phyloP scores from a whole-genome alignment of 2,797 vertebrate species.

The Danio aesculapii region DNA sequence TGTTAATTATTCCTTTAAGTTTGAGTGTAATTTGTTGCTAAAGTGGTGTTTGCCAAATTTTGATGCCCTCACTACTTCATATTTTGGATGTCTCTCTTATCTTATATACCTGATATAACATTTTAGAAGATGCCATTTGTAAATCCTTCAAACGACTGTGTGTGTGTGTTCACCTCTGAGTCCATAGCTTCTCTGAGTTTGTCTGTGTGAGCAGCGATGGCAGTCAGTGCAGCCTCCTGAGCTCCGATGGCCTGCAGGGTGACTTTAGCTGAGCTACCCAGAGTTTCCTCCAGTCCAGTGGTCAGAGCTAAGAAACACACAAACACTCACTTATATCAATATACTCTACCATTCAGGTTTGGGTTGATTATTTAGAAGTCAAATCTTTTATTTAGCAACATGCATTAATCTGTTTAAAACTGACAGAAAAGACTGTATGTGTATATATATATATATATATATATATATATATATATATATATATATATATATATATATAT shows the following conservation, averaged over 20 bases:
- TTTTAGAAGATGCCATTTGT: not conserved
- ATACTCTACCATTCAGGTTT: too few relatives aligned
- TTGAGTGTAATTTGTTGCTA: too few relatives aligned
- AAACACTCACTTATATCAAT: not conserved
- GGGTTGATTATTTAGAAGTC: too few relatives aligned
- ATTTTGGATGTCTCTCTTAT: not conserved
- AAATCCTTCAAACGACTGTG: not conserved
- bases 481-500: too few relatives aligned
- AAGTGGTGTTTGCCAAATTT: not conserved
- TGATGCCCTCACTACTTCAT: not conserved
- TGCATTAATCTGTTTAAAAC: too few relatives aligned
- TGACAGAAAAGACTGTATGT: too few relatives aligned
- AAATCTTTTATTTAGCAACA: too few relatives aligned
- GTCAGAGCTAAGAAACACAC: constrained; percentile 79
- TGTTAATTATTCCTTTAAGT: too few relatives aligned
- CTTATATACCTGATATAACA: not conserved
- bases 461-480: too few relatives aligned
- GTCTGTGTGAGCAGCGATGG: constrained; percentile 83
- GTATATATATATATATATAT: too few relatives aligned
- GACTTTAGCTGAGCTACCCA: constrained; percentile 81
- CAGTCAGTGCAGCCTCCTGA: constrained; percentile 89
- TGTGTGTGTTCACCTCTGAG: constrained; percentile 80
- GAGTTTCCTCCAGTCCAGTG: constrained; percentile 81
- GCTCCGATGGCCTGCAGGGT: constrained; percentile 89
- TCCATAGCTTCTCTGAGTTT: constrained; percentile 94